Base-by-base conservation (phyloP, 1,140 invertebrate genomes). In the Sinella curviseta region DNA sequence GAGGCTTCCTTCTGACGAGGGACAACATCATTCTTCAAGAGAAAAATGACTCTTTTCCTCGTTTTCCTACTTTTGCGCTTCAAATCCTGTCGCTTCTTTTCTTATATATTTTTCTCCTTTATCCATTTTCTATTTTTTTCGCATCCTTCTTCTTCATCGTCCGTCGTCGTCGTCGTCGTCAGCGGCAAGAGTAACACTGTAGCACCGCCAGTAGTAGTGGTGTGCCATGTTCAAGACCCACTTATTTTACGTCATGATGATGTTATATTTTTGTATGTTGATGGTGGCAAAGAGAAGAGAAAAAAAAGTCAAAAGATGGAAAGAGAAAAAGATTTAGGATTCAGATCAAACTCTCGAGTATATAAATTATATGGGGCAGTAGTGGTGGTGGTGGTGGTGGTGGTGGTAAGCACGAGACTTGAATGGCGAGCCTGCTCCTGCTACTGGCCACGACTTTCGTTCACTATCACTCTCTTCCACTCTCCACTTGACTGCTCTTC, bases 21-120 rank as follows among this genome's bases (percentile, higher is more conserved):
- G 65, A 70, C 65, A 33, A 70, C 65, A 70, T 70, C 31, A 70
- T 70, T 70, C 65, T 70, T 70, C 28, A 31, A 33, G 31, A 70
- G 65, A 70, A 70, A 70, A 70, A 70, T 70, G 65, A 70, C 31
- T 70, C 65, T 30, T n/a, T 33, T 70, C 31, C 65, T 33, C 31
- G 8, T 12, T 20, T 48, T 48, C 39, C 20, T 48, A 12, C 20
- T 20, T 20, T 8, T 48, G 39, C 20, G 8, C 20, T 48, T n/a
- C n/a, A n/a, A n/a, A n/a, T n/a, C n/a, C 39, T 48, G 39, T 48
- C 39, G 8, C 20, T 48, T 48, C 20, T 48, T 48, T 20, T 12
- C 8, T 48, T 48, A 12, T 48, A 48, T 48, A 12, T 20, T 48
- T 48, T 48, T 20, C 20, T 48, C 20, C 39, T 48, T 20, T 12